Base-by-base conservation (phyloP, 2,888 invertebrate genomes). In the Noctua janthe region DNA sequence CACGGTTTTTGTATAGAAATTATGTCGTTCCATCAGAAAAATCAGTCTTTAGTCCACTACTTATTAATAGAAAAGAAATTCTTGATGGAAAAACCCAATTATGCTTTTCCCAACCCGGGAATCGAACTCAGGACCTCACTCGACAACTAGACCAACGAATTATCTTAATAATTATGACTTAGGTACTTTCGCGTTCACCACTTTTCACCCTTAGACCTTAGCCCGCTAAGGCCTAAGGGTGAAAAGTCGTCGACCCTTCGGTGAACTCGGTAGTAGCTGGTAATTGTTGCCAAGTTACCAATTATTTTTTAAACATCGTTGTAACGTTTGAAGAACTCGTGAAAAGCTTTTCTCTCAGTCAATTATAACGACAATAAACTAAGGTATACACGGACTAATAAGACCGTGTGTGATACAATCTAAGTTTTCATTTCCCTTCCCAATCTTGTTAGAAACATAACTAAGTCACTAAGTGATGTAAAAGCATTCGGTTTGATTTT, bases 331-430 rank as follows among this genome's bases (percentile, higher is more conserved):
- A 3, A 17, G 4, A 66, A n/a, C 11, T 67, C 20, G 1, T 77
- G 20, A 69, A 81, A 69, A 78, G 0, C 20, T 64, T 67, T 83
- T 83, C 43, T 43, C 67, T 59, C 35, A 15, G 47, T 35, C 5
- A 23, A n/a, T 49, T 7, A n/a, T 51, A 43, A 43, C 56, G 10
- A 29, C 8, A 51, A 81, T 35, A 29, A 56, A 13, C 4, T 17
- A n/a, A 35, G 10, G 29, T n/a, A 47, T 7, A 69, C 35, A 69
- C n/a, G 20, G 35, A 20, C 51, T 69, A 43, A 59, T 62, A 62
- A 69, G 23, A 5, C 1, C n/a, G 39, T 47, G 23, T 20, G 17
- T 23, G 78, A 67, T 83, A 51, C 49, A 11, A 80, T 83, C 56
- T 35, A 56, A 39, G 79, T 84, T 62, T 67, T 35, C n/a, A 29